Conservation (phyloP, 2,797 vertebrate species). For the Jordanella pulchra region DNA sequence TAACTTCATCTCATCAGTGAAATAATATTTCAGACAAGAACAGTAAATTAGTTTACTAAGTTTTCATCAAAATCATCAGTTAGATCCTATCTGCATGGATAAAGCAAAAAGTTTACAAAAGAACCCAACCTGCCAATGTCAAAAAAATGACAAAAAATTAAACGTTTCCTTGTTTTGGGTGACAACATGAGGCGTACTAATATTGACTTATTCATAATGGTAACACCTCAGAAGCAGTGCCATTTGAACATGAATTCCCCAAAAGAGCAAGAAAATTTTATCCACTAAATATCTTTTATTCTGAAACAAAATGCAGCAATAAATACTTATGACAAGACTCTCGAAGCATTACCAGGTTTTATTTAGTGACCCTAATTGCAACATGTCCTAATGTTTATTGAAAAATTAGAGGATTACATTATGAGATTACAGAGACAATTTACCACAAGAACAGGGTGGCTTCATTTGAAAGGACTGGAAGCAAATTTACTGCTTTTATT, state of each 20-base stretch:
- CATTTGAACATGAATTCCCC: background rate
- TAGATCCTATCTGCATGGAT: background rate
- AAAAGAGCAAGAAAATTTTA: background rate
- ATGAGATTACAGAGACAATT: constrained; percentile 25
- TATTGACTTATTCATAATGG: background rate
- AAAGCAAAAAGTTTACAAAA: too few species aligned
- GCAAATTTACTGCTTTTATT: constrained; percentile 31
- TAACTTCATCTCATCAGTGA: background rate
- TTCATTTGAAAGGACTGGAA: constrained; percentile 22
- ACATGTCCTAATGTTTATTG: constrained; percentile 25
- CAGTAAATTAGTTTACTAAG: background rate
- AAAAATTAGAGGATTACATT: constrained; percentile 20
- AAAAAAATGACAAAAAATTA: too few species aligned
- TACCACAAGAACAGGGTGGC: constrained; percentile 10
- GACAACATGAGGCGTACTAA: background rate
- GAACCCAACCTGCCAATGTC: too few species aligned
- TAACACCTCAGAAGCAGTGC: background rate
- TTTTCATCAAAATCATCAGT: background rate
- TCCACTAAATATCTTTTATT: background rate
- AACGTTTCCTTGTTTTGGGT: background rate
- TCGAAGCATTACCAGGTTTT: background rate
- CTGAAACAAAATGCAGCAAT: constrained; percentile 11
- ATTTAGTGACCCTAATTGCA: constrained; percentile 11
- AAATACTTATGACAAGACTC: background rate
- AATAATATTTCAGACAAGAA: background rate